Conservation (phyloP, 2,113 vertebrate genomes). For the Oreotrochilus melanogaster region DNA sequence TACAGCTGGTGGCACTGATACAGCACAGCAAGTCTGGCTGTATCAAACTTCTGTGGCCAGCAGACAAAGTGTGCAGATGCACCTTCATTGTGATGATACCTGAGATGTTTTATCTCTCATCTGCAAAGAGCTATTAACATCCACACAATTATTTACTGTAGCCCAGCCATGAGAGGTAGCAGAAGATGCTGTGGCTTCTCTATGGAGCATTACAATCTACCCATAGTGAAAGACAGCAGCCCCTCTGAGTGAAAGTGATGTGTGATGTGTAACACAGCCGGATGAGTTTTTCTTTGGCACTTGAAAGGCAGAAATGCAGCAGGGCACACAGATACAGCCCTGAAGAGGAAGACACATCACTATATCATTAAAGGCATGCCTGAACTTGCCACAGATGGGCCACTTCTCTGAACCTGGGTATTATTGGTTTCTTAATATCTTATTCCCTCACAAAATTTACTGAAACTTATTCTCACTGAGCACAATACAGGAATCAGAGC, state of each 20-base stretch:
- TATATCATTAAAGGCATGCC: background rate
- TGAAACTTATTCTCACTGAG: background rate
- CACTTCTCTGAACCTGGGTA: background rate
- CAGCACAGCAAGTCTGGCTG: background rate
- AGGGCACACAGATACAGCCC: background rate
- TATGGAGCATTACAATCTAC: background rate
- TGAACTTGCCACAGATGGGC: background rate
- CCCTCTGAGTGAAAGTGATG: background rate
- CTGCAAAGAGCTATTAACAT: background rate
- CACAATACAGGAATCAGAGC: background rate
- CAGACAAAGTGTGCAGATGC: background rate
- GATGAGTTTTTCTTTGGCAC: background rate
- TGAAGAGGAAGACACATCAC: background rate
- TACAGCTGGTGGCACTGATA: background rate
- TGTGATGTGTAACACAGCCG: background rate
- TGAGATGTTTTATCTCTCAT: constrained; percentile 2
- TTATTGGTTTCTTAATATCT: background rate
- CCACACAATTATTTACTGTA: background rate
- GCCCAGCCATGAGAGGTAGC: background rate
- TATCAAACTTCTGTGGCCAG: background rate
- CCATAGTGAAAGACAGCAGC: background rate
- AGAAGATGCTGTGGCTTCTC: background rate
- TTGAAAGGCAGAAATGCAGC: background rate
- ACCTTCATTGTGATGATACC: background rate
- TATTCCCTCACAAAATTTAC: background rate